These are phyloP conservation scores for Rhopilema esculentum DNA, from an alignment of 30 jellyfish, hydroid and myxozoan genomes.

Conservation along the genomic window DNA sequence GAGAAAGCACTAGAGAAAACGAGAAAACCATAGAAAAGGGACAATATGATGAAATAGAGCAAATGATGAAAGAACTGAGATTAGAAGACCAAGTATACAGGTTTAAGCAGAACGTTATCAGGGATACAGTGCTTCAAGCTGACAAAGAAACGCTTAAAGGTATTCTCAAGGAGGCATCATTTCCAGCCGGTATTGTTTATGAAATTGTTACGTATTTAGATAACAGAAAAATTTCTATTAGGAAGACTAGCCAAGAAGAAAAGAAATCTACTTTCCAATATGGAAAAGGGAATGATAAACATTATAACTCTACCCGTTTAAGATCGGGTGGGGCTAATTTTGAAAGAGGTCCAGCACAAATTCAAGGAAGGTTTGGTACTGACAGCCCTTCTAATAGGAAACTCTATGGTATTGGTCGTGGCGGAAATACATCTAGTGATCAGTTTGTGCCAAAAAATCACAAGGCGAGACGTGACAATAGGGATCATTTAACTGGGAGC, in stretches of 20 bases:
- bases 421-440: neutral
- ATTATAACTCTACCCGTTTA: neutral
- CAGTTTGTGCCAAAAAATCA: neutral
- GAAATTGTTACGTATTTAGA: slow-evolving; percentile 35
- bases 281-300: neutral
- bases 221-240: neutral
- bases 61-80: slow-evolving; percentile 30
- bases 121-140: slow-evolving; percentile 55
- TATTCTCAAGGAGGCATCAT: slow-evolving; percentile 48
- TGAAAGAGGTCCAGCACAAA: neutral
- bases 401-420: slow-evolving; percentile 35
- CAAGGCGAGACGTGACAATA: neutral
- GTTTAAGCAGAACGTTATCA: slow-evolving; percentile 46
- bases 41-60: slow-evolving; percentile 8
- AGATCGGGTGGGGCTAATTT: neutral
- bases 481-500: neutral
- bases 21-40: slow-evolving; percentile 1
- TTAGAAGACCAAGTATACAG: slow-evolving; percentile 46
- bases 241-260: neutral
- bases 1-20: neutral
- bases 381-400: neutral
- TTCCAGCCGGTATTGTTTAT: slow-evolving; percentile 59
- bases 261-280: neutral
- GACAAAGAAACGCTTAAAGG: slow-evolving; percentile 15
- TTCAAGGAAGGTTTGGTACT: neutral